Evolutionary conservation across 2,888 invertebrate species (phyloP).

Genomic region (Nomada fabriciana): DNA sequence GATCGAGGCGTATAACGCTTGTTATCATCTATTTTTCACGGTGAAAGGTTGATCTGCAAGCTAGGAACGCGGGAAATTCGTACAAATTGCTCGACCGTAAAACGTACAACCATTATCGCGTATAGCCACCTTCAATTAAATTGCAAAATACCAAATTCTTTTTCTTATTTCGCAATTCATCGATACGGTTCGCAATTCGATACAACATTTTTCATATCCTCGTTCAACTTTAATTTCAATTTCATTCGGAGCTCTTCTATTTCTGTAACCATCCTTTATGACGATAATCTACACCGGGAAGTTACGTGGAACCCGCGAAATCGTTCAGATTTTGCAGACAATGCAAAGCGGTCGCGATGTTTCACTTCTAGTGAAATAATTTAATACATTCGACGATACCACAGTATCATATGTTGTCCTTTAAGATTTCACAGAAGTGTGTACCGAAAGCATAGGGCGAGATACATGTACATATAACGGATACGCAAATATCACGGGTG

Average conservation of each 20-base stretch:
- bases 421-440: constrained; percentile 23
- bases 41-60: constrained; percentile 9
- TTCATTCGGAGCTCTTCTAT: neutral
- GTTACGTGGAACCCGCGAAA: neutral
- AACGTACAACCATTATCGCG: neutral
- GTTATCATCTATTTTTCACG: constrained; percentile 23
- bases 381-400: constrained; percentile 1
- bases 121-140: neutral
- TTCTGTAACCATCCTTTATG: neutral
- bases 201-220: neutral
- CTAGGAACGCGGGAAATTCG: neutral
- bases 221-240: neutral
- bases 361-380: neutral
- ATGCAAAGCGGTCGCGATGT: neutral
- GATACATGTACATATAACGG: constrained; percentile 11
- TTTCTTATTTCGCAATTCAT: neutral
- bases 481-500: constrained; percentile 47
- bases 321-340: constrained; percentile 7
- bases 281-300: neutral
- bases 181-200: neutral
- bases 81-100: neutral
- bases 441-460: constrained; percentile 1
- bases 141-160: neutral
- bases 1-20: neutral
- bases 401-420: constrained; percentile 22